Evolutionary conservation across 1,140 invertebrate genomes (phyloP), one percentile per base, ranked within the genome.

Genomic region (Kradibia gibbosae): DNA sequence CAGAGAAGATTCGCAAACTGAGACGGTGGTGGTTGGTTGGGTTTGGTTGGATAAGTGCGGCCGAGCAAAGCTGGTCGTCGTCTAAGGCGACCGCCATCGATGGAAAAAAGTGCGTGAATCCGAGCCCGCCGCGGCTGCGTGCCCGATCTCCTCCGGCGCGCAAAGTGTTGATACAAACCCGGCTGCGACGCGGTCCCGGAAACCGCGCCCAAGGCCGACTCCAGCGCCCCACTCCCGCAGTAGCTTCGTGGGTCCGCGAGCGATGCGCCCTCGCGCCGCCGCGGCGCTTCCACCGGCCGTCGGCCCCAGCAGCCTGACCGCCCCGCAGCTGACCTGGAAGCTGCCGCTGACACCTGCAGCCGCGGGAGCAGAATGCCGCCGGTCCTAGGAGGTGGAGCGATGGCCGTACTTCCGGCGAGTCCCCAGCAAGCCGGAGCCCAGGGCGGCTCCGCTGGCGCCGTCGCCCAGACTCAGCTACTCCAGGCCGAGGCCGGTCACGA

Each of bases 321-420:
- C 28, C 57, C 31, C 22, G 50, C 39, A 15, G n/a, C 50, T 20
- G 22, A 10, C 25, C 13, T 3, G 28, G 73, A n/a, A 62, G 48
- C 62, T 11, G 48, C 48, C 17, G 77, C 77, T 10, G 42, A 13
- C 2, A 28, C 39, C 15, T 20, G n/a, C 71, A 45, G 28, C 67
- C 34, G 39, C 20, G 1, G 15, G 5, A 8, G 36, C 50, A 55
- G 0, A 78, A 91, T 91, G 90, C 89, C 90, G 88, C 90, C 90
- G 86, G 90, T 91, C 86, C 83, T 91, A 91, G 90, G 90, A 87
- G 90, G 89, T 80, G 89, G 89, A 83, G 87, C 90, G 86, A 91
- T 91, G 90, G 90, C 90, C 88, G 90, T 91, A 82, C 90, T 91
- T 89, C 90, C 90, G 88, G 90, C 90, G 85, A 91, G 89, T 85